phyloP scores from a whole-genome alignment of 1,140 invertebrate species.

The Rhyacophila brunnea region DNA sequence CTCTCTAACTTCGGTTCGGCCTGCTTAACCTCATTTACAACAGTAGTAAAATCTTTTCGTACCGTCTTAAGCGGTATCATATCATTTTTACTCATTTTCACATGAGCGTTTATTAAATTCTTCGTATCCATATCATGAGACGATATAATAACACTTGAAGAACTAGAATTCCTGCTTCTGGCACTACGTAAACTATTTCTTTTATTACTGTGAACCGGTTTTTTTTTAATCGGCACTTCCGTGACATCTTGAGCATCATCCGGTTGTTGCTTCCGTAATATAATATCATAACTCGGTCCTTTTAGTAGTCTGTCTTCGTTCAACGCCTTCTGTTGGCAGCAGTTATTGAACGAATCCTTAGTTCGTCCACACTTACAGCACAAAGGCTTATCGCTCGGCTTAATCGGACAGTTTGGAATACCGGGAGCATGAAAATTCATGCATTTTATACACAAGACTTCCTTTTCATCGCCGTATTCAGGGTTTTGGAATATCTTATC shows the following conservation, averaged over 20 bases:
- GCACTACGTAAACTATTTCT: conserved; percentile 27
- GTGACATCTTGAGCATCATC: background rate
- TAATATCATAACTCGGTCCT: conserved; percentile 18
- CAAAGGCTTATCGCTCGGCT: background rate
- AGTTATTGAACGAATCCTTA: conserved; percentile 25
- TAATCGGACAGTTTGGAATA: conserved; percentile 10
- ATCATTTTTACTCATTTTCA: background rate
- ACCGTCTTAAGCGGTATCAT: background rate
- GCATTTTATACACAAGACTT: conserved; percentile 24
- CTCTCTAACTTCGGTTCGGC: background rate
- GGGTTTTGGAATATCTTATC: conserved; percentile 27
- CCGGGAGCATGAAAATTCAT: conserved; percentile 19
- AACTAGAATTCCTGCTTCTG: conserved; percentile 15
- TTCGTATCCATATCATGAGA: conserved; percentile 25
- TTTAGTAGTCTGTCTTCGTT: conserved; percentile 8
- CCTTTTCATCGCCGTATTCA: conserved; percentile 26
- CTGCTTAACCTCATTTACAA: too few species aligned
- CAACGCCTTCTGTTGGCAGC: conserved; percentile 18
- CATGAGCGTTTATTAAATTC: conserved; percentile 16
- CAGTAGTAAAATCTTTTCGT: too few species aligned
- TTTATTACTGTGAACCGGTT: conserved; percentile 8
- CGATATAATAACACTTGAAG: conserved; percentile 24
- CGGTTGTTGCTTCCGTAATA: conserved; percentile 28
- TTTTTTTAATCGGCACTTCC: background rate
- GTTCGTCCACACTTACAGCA: conserved; percentile 22